Base-by-base conservation (phyloP, 2,888 invertebrate species). In the Leucozona laternaria region DNA sequence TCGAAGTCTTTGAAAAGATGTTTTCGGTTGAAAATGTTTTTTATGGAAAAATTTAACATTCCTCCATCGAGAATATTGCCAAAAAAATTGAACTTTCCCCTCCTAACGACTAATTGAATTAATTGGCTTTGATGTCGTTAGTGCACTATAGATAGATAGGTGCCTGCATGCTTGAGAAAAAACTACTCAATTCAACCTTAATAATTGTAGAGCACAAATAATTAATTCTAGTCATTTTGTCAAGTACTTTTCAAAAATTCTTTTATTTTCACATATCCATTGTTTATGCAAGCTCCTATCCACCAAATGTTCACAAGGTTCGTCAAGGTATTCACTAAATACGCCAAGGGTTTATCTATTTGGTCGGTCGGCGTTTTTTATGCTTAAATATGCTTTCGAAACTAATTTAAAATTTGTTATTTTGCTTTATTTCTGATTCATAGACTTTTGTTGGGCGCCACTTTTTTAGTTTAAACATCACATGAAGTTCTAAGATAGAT, bases 1-100 rank as follows among this genome's bases (percentile, higher is more conserved):
- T 31, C 31, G 8, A 48, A 28, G 66, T 66, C 66, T 20, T 48
- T 66, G 34, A 66, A 66, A 66, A 66, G n/a, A 34, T n/a, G 20
- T 66, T 66, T 66, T 48, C 43, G 7, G 17, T 20, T 45, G 15
- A 66, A 34, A 31, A 48, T 40, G 15, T 40, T 37, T 4, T 17
- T 1, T 37, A 22, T 40, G 4, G 22, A 22, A 13, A 20, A 37
- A 22, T 37, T 58, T 2, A 60, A 15, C 0, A 60, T 20, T 60
- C 22, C 10, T 37, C 5, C 8, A 20, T 8, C 4, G 11, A 15
- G 40, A 8, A 1, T 60, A 0, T 37, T 58, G 17, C 13, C 7
- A 25, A 22, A 22, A 53, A 28, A 8, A 8, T 50, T 28, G 25
- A 53, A 28, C 7, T 58, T 37, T 37, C 13, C 20, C 1, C 10